Evolutionary conservation across 2,888 invertebrate species (phyloP).

Genomic region (Pegoplata infirma): DNA sequence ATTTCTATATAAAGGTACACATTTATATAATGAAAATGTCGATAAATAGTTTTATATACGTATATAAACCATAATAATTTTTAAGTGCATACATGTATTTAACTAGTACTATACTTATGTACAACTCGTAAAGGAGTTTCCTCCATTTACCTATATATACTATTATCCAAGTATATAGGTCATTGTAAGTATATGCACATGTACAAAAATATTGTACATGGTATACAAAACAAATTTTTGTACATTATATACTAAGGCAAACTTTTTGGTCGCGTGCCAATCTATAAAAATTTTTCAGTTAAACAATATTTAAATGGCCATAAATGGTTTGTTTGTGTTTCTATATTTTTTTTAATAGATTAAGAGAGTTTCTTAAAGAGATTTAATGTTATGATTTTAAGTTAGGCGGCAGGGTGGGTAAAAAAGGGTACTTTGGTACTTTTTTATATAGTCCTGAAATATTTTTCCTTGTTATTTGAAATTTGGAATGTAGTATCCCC

Average conservation of each 20-base stretch:
- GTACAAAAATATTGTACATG: slow-evolving; percentile 4
- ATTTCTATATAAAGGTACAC: no score
- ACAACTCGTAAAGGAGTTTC: slow-evolving; percentile 35
- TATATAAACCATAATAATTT: not conserved
- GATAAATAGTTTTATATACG: slow-evolving; percentile 1
- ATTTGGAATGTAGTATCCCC: no score
- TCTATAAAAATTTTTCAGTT: not conserved
- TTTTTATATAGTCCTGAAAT: no score
- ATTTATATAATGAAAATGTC: not conserved
- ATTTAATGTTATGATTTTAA: no score
- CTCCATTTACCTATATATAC: slow-evolving; percentile 11
- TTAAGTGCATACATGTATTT: slow-evolving; percentile 5
- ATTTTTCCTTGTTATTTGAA: no score
- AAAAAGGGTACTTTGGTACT: no score
- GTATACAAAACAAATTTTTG: not conserved
- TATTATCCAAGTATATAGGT: slow-evolving; percentile 41
- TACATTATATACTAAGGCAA: not conserved
- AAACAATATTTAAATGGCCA: not conserved
- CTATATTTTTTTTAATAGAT: no score
- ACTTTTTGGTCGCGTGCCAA: slow-evolving; percentile 54
- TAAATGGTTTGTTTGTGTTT: not conserved
- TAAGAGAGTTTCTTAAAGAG: no score
- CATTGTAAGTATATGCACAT: slow-evolving; percentile 20
- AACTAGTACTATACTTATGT: not conserved
- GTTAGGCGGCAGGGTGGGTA: no score